Evolutionary conservation across 2,888 invertebrate genomes (phyloP).

Genomic region (Patella ulyssiponensis): DNA sequence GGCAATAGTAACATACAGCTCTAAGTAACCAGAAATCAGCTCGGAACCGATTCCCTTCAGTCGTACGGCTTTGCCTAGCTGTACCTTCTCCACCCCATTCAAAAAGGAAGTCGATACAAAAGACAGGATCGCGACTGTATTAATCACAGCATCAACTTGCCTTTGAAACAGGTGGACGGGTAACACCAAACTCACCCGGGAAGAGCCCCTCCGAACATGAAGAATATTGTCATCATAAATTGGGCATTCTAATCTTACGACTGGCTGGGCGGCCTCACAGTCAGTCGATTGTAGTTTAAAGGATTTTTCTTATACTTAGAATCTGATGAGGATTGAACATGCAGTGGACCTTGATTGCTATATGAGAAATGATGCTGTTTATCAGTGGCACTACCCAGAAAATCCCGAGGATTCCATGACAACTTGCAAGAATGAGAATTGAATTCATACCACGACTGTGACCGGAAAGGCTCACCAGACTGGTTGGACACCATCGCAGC

Average conservation of each 20-base stretch:
- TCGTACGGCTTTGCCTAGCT: background rate
- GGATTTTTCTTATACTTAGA: background rate
- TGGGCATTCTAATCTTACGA: background rate
- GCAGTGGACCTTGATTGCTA: background rate
- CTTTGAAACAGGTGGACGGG: background rate
- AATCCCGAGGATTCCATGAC: too few species aligned
- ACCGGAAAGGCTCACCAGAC: too few species aligned
- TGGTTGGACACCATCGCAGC: too few species aligned
- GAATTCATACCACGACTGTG: too few species aligned
- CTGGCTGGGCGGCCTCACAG: background rate
- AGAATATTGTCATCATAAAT: background rate
- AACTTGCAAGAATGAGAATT: too few species aligned
- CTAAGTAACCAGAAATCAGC: background rate
- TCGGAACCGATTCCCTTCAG: background rate
- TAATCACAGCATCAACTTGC: background rate
- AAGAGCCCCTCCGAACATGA: background rate
- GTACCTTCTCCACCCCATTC: background rate
- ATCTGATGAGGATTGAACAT: background rate
- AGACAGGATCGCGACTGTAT: background rate
- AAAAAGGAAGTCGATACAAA: background rate
- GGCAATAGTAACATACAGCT: background rate
- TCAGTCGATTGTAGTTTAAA: background rate
- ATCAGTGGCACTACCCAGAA: too few species aligned
- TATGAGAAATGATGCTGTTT: background rate
- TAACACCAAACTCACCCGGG: background rate